These are phyloP conservation scores for Pelosia muscerda DNA, from an alignment of 2,888 invertebrate genomes.

Conservation along the genomic window DNA sequence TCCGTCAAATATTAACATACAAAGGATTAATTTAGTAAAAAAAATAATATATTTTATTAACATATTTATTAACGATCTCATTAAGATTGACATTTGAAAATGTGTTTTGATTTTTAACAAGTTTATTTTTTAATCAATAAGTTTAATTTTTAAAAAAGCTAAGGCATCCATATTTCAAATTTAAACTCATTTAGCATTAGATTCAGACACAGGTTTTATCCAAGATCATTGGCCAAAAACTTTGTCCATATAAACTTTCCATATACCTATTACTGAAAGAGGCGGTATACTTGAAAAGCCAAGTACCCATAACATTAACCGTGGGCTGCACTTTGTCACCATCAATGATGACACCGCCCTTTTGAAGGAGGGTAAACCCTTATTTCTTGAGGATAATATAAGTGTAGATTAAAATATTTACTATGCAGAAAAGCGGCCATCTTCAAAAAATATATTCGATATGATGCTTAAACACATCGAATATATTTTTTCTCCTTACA, in stretches of 20 bases:
- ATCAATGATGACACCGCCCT: not conserved
- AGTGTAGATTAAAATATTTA: not conserved
- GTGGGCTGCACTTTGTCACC: not conserved
- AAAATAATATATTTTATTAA: too few species aligned
- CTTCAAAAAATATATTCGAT: not conserved
- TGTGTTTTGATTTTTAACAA: too few species aligned
- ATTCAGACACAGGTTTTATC: too few species aligned
- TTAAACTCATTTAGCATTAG: too few species aligned
- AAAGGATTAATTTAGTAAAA: too few species aligned
- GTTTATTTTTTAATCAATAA: too few species aligned
- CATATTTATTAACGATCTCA: too few species aligned
- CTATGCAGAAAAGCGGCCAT: not conserved
- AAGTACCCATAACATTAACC: not conserved
- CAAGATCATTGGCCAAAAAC: not conserved
- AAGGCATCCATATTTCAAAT: too few species aligned
- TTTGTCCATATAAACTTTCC: not conserved
- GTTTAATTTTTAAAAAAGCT: too few species aligned
- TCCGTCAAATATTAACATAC: too few species aligned
- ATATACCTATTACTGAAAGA: not conserved
- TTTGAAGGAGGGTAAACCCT: constrained; percentile 3
- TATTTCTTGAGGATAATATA: not conserved
- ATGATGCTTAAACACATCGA: not conserved
- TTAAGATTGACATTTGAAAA: too few species aligned
- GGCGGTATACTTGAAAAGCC: not conserved
- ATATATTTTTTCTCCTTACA: too few species aligned